These are phyloP conservation scores for Rhabdophis nuchalis DNA, from an alignment of 2,797 vertebrate genomes.

Conservation along the genomic window DNA sequence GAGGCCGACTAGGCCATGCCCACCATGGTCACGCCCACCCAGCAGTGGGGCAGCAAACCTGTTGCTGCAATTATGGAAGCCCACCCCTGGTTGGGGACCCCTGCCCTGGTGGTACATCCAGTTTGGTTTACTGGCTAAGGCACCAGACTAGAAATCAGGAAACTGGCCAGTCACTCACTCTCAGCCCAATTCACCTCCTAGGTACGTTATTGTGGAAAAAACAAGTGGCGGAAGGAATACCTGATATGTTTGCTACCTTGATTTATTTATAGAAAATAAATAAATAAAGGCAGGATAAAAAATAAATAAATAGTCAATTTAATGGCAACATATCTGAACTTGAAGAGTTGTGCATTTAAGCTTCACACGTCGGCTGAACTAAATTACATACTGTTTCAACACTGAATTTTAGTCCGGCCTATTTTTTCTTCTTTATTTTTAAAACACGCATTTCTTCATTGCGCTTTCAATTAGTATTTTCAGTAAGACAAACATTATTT, in stretches of 20 bases:
- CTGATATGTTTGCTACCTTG: background rate
- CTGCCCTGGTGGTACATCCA: background rate
- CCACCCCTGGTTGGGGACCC: too few species aligned
- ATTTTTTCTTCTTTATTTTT: background rate
- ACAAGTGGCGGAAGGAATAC: background rate
- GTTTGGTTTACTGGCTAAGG: background rate
- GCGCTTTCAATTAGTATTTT: slow-evolving; percentile 39
- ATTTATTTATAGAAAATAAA: background rate
- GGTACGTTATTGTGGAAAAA: background rate
- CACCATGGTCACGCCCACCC: too few species aligned
- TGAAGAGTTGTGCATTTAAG: background rate
- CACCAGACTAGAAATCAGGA: background rate
- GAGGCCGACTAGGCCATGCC: too few species aligned
- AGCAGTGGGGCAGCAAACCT: too few species aligned
- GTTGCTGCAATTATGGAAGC: too few species aligned
- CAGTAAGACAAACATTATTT: slow-evolving; percentile 34
- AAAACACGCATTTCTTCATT: background rate
- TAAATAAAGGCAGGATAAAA: background rate
- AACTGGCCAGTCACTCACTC: background rate
- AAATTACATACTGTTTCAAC: background rate
- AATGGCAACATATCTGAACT: background rate
- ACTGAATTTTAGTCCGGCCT: background rate
- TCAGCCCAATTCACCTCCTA: background rate
- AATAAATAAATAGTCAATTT: background rate
- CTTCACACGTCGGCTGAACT: background rate